Percentiles rank a stretch among this genome's conserved stretches.
phyloP scores from a whole-genome alignment of 2,797 vertebrate genomes.

The Carduelis carduelis region DNA sequence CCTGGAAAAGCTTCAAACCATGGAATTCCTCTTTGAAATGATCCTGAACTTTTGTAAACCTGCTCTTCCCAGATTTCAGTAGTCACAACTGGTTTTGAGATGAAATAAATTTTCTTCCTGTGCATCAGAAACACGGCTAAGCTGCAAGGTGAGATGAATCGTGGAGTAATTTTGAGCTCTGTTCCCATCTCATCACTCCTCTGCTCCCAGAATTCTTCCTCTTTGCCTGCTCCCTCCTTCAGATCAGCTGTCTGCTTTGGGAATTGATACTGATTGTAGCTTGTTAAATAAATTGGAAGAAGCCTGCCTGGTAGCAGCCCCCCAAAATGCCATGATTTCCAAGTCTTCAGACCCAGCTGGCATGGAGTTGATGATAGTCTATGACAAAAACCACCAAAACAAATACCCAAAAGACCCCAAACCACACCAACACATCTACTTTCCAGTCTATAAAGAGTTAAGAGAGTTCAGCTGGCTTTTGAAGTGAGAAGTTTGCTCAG shows the following conservation, averaged over 20 bases:
- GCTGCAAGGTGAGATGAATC: not conserved
- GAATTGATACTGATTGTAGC: not conserved
- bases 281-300: not conserved
- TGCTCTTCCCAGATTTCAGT: not conserved
- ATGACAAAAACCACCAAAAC: not conserved
- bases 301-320: not conserved
- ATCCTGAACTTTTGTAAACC: not conserved
- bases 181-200: not conserved
- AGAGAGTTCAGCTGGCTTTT: not conserved
- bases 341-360: not conserved
- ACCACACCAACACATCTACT: not conserved
- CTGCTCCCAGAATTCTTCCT: not conserved
- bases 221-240: not conserved
- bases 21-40: not conserved
- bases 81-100: not conserved
- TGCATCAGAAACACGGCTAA: not conserved
- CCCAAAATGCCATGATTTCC: not conserved
- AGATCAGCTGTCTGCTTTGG: not conserved
- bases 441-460: constrained; percentile 11
- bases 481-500: not conserved
- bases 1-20: not conserved
- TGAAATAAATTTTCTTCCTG: not conserved
- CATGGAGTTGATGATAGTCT: not conserved
- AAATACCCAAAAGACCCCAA: not conserved
- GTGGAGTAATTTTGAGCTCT: not conserved